phyloP scores from a whole-genome alignment of 2,113 vertebrate genomes.

The Xerus inauris region DNA sequence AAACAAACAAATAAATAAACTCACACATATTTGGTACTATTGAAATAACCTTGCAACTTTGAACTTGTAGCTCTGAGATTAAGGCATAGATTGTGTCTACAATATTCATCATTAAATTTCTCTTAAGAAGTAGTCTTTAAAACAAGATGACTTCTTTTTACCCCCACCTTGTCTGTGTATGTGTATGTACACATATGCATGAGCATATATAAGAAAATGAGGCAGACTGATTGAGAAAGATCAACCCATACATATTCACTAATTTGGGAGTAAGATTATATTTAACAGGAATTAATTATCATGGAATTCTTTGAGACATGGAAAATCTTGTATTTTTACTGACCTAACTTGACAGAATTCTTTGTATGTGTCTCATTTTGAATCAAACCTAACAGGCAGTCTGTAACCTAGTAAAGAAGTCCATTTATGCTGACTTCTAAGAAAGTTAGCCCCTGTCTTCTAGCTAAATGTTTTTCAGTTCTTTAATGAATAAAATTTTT shows the following conservation, averaged over 20 bases:
- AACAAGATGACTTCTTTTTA: not conserved
- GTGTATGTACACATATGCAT: not conserved
- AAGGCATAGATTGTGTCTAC: not conserved
- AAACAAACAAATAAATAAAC: not conserved
- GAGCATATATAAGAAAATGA: not conserved
- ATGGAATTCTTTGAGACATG: not conserved
- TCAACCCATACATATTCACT: not conserved
- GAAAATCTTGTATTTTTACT: conserved; percentile 2
- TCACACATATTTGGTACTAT: conserved; percentile 22
- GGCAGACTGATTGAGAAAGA: not conserved
- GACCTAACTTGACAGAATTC: conserved; percentile 5
- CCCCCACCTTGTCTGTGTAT: not conserved
- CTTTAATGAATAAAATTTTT: conserved; percentile 22
- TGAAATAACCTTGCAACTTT: conserved; percentile 22
- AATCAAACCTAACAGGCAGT: not conserved
- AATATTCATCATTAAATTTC: not conserved
- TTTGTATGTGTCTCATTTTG: conserved; percentile 5
- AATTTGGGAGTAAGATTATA: conserved; percentile 24
- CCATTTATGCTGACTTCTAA: not conserved
- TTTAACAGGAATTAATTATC: conserved; percentile 38
- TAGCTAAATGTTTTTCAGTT: conserved; percentile 12
- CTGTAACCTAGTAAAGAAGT: not conserved
- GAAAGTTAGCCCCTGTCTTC: not conserved
- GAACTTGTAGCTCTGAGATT: not conserved
- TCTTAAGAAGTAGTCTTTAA: conserved; percentile 8